Percentiles rank a stretch among this genome's conserved stretches.
phyloP scores from a whole-genome alignment of 30 jellyfish, hydroid and myxozoan species.

The Pelagia noctiluca region DNA sequence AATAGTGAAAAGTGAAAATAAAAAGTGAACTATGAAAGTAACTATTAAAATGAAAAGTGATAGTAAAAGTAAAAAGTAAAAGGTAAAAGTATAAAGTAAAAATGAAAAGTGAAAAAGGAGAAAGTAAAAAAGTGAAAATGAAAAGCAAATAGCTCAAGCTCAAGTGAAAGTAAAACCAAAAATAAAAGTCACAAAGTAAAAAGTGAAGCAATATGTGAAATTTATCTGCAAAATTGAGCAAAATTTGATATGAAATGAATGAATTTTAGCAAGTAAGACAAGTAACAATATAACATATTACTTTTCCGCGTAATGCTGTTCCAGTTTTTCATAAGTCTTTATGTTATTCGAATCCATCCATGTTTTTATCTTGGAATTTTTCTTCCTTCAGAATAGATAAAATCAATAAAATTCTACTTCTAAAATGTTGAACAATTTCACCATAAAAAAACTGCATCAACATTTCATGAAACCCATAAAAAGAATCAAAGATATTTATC shows the following conservation, averaged over 20 bases:
- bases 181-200: neutral
- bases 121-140: neutral
- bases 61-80: neutral
- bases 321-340: constrained; percentile 59
- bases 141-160: neutral
- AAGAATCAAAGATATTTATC: no score
- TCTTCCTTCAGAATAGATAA: constrained; percentile 33
- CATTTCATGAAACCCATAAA: no score
- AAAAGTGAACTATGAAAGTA: neutral
- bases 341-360: constrained; percentile 62
- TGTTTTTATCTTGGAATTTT: constrained; percentile 14
- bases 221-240: no score
- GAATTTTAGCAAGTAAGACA: neutral
- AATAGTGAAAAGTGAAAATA: no score
- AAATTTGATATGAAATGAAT: neutral
- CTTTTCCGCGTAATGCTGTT: constrained; percentile 68
- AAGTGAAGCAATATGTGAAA: neutral
- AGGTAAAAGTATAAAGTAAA: no score
- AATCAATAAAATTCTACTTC: neutral
- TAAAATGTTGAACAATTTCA: neutral
- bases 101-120: neutral
- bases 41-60: neutral
- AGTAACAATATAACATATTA: neutral
- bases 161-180: neutral
- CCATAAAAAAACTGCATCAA: no score